phyloP scores from a whole-genome alignment of 2,797 vertebrate species.

The Ispidina picta region DNA sequence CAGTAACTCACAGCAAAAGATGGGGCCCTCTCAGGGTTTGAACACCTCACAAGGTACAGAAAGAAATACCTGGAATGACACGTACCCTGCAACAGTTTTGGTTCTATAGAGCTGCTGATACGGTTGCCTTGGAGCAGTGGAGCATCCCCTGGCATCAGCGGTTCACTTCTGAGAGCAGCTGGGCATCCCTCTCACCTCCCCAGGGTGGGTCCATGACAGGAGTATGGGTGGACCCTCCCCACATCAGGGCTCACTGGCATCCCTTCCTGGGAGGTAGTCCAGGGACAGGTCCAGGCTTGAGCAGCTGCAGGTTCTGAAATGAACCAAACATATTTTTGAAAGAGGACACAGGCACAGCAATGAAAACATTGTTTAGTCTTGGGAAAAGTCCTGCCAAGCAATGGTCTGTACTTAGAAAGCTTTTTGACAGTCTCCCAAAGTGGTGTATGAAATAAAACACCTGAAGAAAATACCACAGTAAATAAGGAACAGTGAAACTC shows the following conservation, averaged over 20 bases:
- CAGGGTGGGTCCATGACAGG: neutral
- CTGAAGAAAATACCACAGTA: neutral
- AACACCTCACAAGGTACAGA: neutral
- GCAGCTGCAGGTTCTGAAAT: neutral
- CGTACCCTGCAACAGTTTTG: accelerated
- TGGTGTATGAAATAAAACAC: neutral
- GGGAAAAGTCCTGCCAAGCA: neutral
- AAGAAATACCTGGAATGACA: neutral
- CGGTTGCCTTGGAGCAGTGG: accelerated
- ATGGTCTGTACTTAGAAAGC: neutral
- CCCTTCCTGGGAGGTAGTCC: neutral
- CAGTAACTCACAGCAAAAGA: neutral
- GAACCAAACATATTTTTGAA: neutral
- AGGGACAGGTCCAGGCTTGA: neutral
- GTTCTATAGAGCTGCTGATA: neutral
- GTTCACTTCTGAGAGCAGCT: neutral
- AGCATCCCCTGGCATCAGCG: too few relatives aligned
- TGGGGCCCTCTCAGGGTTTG: neutral
- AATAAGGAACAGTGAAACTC: neutral
- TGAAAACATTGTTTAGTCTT: accelerated
- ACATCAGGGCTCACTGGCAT: neutral
- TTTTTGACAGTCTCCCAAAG: neutral
- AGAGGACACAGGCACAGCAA: neutral
- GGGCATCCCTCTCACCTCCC: neutral
- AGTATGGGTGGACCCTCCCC: neutral